These are phyloP conservation scores for Labrus mixtus DNA, from an alignment of 2,113 vertebrate species.

Conservation along the genomic window DNA sequence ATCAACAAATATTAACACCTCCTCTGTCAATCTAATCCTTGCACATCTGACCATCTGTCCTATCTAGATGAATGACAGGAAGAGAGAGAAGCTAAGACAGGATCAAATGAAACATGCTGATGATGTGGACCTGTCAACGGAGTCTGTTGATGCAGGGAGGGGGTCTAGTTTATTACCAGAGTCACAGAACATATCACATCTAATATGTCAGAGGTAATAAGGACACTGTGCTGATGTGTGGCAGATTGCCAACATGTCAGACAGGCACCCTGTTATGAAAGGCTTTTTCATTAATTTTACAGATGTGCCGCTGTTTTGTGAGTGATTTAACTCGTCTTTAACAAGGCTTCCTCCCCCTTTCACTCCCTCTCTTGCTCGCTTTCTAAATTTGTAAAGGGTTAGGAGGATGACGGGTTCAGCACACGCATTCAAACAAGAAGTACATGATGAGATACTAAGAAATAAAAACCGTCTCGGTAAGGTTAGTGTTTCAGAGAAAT, in stretches of 20 bases:
- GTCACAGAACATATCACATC: constrained; percentile 67
- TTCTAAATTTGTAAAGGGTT: constrained; percentile 26
- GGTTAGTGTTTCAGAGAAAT: no score
- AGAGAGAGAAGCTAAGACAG: constrained; percentile 39
- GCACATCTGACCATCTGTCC: constrained; percentile 53
- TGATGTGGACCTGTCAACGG: constrained; percentile 69
- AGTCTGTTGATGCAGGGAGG: constrained; percentile 53
- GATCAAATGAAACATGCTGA: constrained; percentile 71
- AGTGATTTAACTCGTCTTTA: constrained; percentile 68
- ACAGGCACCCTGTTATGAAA: constrained; percentile 69
- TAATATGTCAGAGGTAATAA: constrained; percentile 78
- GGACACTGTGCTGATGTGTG: constrained; percentile 62
- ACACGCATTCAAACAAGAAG: constrained; percentile 6
- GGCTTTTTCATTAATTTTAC: constrained; percentile 76
- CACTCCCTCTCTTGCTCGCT: constrained; percentile 16
- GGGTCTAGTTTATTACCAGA: constrained; percentile 71
- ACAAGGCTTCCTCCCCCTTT: constrained; percentile 36
- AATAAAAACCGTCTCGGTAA: no score
- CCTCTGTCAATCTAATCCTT: constrained; percentile 42
- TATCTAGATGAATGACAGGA: constrained; percentile 49
- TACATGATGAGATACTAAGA: neutral
- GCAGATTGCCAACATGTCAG: constrained; percentile 72
- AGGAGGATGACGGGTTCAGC: constrained; percentile 29
- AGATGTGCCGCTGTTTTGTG: constrained; percentile 69
- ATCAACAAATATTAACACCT: constrained; percentile 65